Base-by-base conservation (phyloP, 2,113 vertebrate genomes). In the Parus major region DNA sequence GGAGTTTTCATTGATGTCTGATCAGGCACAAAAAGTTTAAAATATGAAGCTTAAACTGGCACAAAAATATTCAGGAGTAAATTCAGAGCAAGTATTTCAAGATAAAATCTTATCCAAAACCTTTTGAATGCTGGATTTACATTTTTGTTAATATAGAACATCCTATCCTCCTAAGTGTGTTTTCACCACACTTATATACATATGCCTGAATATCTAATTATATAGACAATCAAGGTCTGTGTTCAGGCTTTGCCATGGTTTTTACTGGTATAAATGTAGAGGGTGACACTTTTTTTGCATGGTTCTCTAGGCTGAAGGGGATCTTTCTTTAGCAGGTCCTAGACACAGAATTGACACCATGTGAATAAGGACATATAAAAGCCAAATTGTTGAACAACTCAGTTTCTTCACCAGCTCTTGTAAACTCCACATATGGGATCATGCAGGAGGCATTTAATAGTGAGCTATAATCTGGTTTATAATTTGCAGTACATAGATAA, bases 201-300 rank as follows among this genome's bases (percentile, higher is more conserved):
- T 33, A 42, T 10, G 18, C 10, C 18, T 23, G 27, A 70, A 50
- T 41, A 70, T 5, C 25, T 35, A 35, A 60, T 25, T 8, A 4
- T 49, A 36, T 7, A n/a, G 33, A 19, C 2, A 68, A 23, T 25
- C 19, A 14, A 22, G 29, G 2, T 50, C 10, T 33, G 7, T 42
- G 4, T 78, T 52, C 41, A 70, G 42, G 24, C 4, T 80, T 73
- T 87, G 31, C 11, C 2, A 12, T n/a, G 15, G 1, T 28, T 64
- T 86, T 82, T 25, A 19, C 19, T 42, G 22, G 1, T 29, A 14
- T 22, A 39, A 55, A 49, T 41, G 15, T 11, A 53, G 56, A 23
- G 5, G 17, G 11, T 60, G 24, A 60, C 21, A 72, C 4, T 5
- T 5, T 16, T 61, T 66, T 1, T 39, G 0, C 19, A 53, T n/a